Base-by-base conservation (phyloP, 1,140 invertebrate genomes). In the Euschistus heros region DNA sequence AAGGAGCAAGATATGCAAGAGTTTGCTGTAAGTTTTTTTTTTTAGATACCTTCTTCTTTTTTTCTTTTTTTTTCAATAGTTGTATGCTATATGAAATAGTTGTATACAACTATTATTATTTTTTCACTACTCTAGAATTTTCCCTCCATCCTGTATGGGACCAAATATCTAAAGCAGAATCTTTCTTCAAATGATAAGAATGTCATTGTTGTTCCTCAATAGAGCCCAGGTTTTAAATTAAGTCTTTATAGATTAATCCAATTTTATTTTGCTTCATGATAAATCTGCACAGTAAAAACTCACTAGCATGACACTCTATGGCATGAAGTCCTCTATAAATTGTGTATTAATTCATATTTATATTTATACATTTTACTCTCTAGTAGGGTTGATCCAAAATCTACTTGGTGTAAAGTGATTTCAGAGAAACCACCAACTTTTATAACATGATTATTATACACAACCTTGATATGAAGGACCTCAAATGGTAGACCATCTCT, bases 1-100 rank as follows among this genome's bases (percentile, higher is more conserved):
- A 97, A 97, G 78, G 94, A 97, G 75, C 93, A 97, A 77, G 93
- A 98, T 80, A 84, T 96, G 72, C 92, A 97, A 78, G 93, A 97
- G 79, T 94, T 90, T 80, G 85, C 91, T 77, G 93, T 95, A 81
- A 83, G 87, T 85, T 66, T 27, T 42, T 55, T 50, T 50, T 50
- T 50, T 4, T 50, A 18, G 13, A 47, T n/a, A 47, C 2, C 18
- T 47, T 5, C 47, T 52, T 52, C 8, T 17, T 52, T 17, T 18
- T 52, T 57, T 57, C 15, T 26, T 57, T 57, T 57, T 57, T 57
- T 57, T 57, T 57, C 10, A 57, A 2, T 57, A 5, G 2, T 2
- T 50, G 10, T n/a, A 50, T 14, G 5, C n/a, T 50, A 22, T 22
- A 50, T 8, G 7, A 50, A n/a, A 50, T 3, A n/a, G n/a, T 50